Percentiles rank a stretch among this genome's conserved stretches.
phyloP scores from a whole-genome alignment of 2,888 invertebrate genomes.

The Cataglyphis rosenhaueri region DNA sequence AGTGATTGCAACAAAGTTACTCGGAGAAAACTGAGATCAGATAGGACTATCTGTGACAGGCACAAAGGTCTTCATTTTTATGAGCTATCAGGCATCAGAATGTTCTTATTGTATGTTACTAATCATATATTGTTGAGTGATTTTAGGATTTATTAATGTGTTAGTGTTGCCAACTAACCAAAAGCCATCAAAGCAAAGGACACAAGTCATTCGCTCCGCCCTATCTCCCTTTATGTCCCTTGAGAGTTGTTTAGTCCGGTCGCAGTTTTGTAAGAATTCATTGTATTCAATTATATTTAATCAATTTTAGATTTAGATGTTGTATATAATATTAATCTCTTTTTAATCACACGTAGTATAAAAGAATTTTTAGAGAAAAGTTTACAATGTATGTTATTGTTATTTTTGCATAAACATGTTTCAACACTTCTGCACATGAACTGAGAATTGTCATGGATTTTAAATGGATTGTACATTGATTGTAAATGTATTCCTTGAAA shows the following conservation, averaged over 20 bases:
- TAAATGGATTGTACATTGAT: too few relatives aligned
- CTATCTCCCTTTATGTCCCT: constrained; percentile 78
- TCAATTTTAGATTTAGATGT: constrained; percentile 1
- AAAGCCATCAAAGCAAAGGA: constrained; percentile 83
- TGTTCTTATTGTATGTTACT: constrained; percentile 81
- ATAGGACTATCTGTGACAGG: not conserved
- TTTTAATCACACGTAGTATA: not conserved
- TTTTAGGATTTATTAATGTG: constrained; percentile 84
- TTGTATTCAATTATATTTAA: constrained; percentile 16
- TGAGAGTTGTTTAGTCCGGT: constrained; percentile 40
- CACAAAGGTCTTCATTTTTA: not conserved
- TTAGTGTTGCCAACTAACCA: constrained; percentile 85
- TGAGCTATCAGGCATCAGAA: constrained; percentile 60
- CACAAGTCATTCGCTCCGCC: constrained; percentile 83
- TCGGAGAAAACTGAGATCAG: constrained; percentile 33
- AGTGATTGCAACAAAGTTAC: constrained; percentile 50
- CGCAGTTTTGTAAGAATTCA: not conserved
- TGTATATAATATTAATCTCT: constrained; percentile 20
- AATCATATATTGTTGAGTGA: constrained; percentile 84
- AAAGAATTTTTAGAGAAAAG: constrained; percentile 11
- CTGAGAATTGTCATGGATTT: constrained; percentile 1
- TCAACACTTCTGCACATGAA: constrained; percentile 14
- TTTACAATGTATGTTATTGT: constrained; percentile 1
- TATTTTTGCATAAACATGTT: not conserved
- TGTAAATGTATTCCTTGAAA: constrained; percentile 19